A percentile compares a stretch with the other conserved stretches of the same genome.
These are phyloP conservation scores for Heterodera schachtii DNA, from an alignment of 1,140 invertebrate species.

Conservation along the genomic window DNA sequence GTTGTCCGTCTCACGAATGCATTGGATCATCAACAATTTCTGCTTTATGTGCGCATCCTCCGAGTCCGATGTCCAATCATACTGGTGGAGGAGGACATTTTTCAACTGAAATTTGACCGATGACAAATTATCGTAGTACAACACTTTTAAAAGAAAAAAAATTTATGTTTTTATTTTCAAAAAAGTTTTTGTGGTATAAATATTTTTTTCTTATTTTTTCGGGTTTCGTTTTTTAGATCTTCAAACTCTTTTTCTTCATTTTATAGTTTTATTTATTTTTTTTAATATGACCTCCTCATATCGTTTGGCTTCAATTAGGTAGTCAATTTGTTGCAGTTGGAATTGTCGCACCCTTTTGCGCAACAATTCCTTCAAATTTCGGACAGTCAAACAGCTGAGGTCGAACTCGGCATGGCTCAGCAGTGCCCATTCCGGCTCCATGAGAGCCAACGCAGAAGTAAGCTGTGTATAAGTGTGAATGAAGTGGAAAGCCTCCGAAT, in stretches of 20 bases:
- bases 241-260: too few relatives aligned
- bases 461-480: constrained; percentile 8
- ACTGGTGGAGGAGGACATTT: constrained; percentile 28
- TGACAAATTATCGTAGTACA: not conserved
- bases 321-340: constrained; percentile 2
- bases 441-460: not conserved
- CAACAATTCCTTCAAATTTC: constrained; percentile 29
- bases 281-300: not conserved
- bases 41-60: constrained; percentile 32
- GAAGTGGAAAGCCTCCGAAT: constrained; percentile 12
- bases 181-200: too few relatives aligned
- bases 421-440: constrained; percentile 5
- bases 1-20: constrained; percentile 7
- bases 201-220: too few relatives aligned
- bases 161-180: not conserved
- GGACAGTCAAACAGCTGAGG: constrained; percentile 19
- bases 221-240: too few relatives aligned
- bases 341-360: constrained; percentile 20
- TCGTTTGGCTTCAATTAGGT: not conserved
- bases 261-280: too few relatives aligned
- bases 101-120: constrained; percentile 19
- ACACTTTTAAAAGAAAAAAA: not conserved
- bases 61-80: constrained; percentile 32
- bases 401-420: constrained; percentile 20
- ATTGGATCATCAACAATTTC: constrained; percentile 19